These are phyloP conservation scores for Diadegma fenestrale DNA, from an alignment of 2,888 invertebrate genomes.

Conservation along the genomic window DNA sequence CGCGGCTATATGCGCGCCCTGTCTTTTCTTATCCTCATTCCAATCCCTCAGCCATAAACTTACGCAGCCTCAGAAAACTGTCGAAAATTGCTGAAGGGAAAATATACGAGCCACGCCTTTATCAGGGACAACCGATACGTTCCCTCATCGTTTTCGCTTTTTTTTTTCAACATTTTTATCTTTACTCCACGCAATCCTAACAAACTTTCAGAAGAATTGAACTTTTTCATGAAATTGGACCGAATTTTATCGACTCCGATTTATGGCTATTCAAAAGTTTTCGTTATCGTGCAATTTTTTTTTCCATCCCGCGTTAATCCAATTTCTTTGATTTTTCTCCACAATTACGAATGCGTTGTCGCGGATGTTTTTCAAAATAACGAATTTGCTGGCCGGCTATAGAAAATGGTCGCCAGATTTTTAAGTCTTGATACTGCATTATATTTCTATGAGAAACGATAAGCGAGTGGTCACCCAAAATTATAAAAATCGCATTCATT, in stretches of 20 bases:
- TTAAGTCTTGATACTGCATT: too few species aligned
- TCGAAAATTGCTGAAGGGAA: slow-evolving; percentile 59
- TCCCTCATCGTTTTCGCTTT: neutral
- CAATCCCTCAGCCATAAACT: slow-evolving; percentile 40
- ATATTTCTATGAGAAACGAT: too few species aligned
- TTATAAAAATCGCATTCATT: neutral
- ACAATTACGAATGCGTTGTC: too few species aligned
- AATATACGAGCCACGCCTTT: slow-evolving; percentile 62
- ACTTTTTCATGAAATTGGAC: neutral
- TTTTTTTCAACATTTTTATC: neutral
- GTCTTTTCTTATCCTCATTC: slow-evolving; percentile 31
- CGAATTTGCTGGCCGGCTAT: too few species aligned
- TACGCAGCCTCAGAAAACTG: slow-evolving; percentile 27
- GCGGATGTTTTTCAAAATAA: too few species aligned
- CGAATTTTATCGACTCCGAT: neutral
- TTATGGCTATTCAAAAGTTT: neutral
- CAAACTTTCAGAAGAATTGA: neutral
- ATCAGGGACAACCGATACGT: neutral
- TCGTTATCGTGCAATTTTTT: neutral
- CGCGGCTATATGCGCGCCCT: slow-evolving; percentile 4
- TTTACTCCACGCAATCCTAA: neutral
- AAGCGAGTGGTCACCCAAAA: too few species aligned
- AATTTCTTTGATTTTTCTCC: too few species aligned
- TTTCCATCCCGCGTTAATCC: too few species aligned
- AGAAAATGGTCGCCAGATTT: too few species aligned